Percentiles rank a stretch among this genome's conserved stretches.
phyloP scores from a whole-genome alignment of 2,113 vertebrate genomes.

The Haemorhous mexicanus region DNA sequence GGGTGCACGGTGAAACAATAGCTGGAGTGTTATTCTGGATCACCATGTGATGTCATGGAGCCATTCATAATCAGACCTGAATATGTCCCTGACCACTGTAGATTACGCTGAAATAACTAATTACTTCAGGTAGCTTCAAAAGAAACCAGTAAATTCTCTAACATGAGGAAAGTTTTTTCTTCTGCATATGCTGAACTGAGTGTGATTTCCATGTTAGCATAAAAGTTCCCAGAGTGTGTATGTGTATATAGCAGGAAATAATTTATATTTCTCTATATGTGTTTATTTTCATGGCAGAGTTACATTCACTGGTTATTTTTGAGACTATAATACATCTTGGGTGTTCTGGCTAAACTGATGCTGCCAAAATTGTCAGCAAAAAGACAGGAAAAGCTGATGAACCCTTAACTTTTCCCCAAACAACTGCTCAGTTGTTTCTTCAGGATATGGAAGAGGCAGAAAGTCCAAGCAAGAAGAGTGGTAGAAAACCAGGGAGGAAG shows the following conservation, averaged over 20 bases:
- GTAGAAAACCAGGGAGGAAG: not conserved
- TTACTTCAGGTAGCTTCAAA: not conserved
- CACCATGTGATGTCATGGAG: not conserved
- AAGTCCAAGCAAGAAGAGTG: not conserved
- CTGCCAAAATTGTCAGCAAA: conserved; percentile 55
- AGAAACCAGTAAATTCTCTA: not conserved
- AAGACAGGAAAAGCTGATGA: conserved; percentile 34
- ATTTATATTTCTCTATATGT: not conserved
- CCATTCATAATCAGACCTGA: not conserved
- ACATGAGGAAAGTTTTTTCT: not conserved
- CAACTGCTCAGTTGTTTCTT: conserved; percentile 21
- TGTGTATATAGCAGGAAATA: not conserved
- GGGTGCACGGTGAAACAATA: not conserved
- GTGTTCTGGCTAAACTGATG: conserved; percentile 29
- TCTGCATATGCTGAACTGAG: not conserved
- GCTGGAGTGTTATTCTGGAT: not conserved
- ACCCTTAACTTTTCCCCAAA: conserved; percentile 30
- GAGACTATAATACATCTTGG: conserved; percentile 29
- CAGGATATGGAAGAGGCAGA: not conserved
- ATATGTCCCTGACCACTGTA: not conserved
- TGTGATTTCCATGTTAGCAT: not conserved
- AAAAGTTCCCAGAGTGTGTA: not conserved
- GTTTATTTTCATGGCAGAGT: not conserved
- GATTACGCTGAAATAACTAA: not conserved
- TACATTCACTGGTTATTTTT: not conserved